These are phyloP conservation scores for Plodia interpunctella DNA, from an alignment of 1,140 invertebrate genomes.

Conservation along the genomic window DNA sequence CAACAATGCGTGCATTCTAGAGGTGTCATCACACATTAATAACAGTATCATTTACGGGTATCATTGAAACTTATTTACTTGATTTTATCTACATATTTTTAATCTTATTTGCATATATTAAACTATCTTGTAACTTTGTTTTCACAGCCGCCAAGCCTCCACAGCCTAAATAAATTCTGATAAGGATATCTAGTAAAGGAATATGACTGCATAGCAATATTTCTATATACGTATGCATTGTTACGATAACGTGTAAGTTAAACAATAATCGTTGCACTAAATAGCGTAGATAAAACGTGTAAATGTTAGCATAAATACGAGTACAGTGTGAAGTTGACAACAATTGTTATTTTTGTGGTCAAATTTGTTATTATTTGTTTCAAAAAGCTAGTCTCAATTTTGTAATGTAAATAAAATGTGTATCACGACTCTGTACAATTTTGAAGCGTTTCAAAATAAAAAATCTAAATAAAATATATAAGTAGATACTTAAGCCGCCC, in stretches of 20 bases:
- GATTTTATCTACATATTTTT: background rate
- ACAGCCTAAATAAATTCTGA: background rate
- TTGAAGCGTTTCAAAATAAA: background rate
- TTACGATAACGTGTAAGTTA: slow-evolving; percentile 3
- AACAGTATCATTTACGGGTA: background rate
- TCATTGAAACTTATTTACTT: background rate
- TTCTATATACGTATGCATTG: background rate
- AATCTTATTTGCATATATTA: background rate
- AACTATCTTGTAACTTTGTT: too few relatives aligned
- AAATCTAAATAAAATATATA: background rate
- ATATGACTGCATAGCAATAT: slow-evolving; percentile 43
- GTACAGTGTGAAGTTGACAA: background rate
- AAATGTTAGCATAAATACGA: background rate
- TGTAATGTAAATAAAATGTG: slow-evolving; percentile 8
- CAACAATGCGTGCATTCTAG: background rate
- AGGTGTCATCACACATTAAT: background rate
- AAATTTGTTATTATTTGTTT: slow-evolving; percentile 20
- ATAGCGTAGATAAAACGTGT: background rate
- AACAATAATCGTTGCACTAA: background rate
- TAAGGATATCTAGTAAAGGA: slow-evolving; percentile 56
- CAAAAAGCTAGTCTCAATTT: slow-evolving; percentile 73
- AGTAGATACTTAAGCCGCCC: background rate
- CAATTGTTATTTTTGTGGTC: background rate
- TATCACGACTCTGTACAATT: background rate
- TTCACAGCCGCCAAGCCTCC: background rate